Conservation (phyloP, 2,113 vertebrate species). For the Glareola pratincola region DNA sequence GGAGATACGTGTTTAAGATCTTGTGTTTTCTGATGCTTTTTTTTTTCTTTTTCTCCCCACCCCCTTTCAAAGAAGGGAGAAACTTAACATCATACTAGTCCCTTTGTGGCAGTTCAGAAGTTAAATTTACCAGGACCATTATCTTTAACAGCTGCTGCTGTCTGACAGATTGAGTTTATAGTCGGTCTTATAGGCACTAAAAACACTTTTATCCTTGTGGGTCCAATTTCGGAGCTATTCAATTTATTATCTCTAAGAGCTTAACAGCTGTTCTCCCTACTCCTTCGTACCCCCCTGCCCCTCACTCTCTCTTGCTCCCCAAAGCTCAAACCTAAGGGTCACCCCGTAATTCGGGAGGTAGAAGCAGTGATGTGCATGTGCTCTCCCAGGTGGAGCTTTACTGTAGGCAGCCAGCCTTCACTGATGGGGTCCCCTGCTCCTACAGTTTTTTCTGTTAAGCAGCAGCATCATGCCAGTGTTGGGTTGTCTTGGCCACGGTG, state of each 20-base stretch:
- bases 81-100: slow-evolving; percentile 48
- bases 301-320: slow-evolving; percentile 16
- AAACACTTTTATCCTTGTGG: slow-evolving; percentile 72
- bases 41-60: rapidly evolving
- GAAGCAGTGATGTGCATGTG: not conserved
- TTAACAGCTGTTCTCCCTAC: slow-evolving; percentile 54
- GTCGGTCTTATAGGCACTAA: slow-evolving; percentile 64
- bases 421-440: not conserved
- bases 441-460: not conserved
- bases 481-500: not conserved
- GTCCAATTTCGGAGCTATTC: slow-evolving; percentile 70
- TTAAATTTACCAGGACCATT: slow-evolving; percentile 70
- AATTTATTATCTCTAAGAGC: slow-evolving; percentile 69
- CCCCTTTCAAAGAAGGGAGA: slow-evolving; percentile 28
- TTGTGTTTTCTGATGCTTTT: not conserved
- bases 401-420: not conserved
- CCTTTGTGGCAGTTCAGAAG: slow-evolving; percentile 63
- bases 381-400: not conserved
- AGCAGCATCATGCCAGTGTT: not conserved
- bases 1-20: slow-evolving; percentile 35
- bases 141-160: slow-evolving; percentile 69
- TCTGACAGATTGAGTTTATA: slow-evolving; percentile 71
- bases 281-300: not conserved
- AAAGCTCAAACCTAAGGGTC: slow-evolving; percentile 30
- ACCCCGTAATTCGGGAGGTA: slow-evolving; percentile 21